Evolutionary conservation across 2,113 vertebrate genomes (phyloP).

Genomic region (Crotalus tigris): DNA sequence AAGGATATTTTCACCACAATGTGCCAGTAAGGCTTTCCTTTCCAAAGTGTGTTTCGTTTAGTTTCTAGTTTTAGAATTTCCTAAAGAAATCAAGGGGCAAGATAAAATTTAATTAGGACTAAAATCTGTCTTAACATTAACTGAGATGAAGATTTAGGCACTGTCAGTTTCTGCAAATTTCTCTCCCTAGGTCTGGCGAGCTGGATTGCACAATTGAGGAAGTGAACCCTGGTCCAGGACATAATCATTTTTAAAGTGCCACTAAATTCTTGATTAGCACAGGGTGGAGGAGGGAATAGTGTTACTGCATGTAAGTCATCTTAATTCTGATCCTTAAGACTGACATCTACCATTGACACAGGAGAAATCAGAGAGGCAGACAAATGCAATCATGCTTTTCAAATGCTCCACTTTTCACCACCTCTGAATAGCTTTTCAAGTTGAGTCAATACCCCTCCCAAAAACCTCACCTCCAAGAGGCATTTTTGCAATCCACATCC

Average conservation of each 20-base stretch:
- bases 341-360: neutral
- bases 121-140: neutral
- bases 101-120: neutral
- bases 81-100: neutral
- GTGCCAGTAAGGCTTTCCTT: neutral
- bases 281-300: no score
- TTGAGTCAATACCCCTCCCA: neutral
- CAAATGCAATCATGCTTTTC: neutral
- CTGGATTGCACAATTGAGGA: neutral
- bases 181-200: neutral
- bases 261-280: neutral
- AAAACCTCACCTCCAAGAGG: neutral
- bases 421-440: neutral
- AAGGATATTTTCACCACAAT: neutral
- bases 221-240: neutral
- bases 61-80: neutral
- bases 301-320: neutral
- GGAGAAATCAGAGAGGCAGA: neutral
- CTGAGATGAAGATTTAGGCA: neutral
- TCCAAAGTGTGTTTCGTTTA: neutral
- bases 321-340: neutral
- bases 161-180: neutral
- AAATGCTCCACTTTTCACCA: neutral
- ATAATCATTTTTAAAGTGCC: neutral
- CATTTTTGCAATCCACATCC: neutral